Percentiles rank a stretch among this genome's conserved stretches.
These are phyloP conservation scores for Oegoconia quadripuncta DNA, from an alignment of 2,888 invertebrate genomes.

Conservation along the genomic window DNA sequence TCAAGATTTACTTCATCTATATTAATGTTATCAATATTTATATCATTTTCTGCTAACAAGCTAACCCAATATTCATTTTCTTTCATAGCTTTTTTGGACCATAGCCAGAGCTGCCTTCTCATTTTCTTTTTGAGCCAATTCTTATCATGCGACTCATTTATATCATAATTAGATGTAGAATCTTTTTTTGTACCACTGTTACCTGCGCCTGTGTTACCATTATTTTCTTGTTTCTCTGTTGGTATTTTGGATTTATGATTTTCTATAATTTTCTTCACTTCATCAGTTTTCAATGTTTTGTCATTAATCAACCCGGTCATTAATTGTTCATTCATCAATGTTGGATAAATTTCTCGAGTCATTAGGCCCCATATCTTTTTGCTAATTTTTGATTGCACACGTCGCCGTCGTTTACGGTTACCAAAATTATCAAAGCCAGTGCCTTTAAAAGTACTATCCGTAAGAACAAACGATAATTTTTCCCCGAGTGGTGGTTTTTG, in stretches of 20 bases:
- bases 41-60: conserved; percentile 31
- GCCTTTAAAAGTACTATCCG: too few relatives aligned
- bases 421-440: neutral
- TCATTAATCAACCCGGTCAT: neutral
- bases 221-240: neutral
- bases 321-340: neutral
- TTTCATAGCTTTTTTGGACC: conserved; percentile 32
- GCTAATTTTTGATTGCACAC: neutral
- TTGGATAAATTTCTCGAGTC: conserved; percentile 1
- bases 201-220: neutral
- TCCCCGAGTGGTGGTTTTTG: neutral
- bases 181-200: neutral
- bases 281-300: neutral
- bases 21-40: conserved; percentile 37
- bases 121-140: conserved; percentile 28
- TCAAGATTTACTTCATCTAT: conserved; percentile 35
- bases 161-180: neutral
- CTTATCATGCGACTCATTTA: neutral
- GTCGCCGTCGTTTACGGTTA: neutral
- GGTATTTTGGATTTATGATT: neutral
- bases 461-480: too few relatives aligned
- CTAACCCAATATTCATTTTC: conserved; percentile 26
- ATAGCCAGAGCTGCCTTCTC: conserved; percentile 32
- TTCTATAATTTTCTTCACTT: neutral
- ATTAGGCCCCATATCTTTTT: conserved; percentile 2